Percentiles rank a stretch among this genome's conserved stretches.
phyloP scores from a whole-genome alignment of 37 sponge, comb jelly and placozoan genomes.

The Haliclona indistincta region DNA sequence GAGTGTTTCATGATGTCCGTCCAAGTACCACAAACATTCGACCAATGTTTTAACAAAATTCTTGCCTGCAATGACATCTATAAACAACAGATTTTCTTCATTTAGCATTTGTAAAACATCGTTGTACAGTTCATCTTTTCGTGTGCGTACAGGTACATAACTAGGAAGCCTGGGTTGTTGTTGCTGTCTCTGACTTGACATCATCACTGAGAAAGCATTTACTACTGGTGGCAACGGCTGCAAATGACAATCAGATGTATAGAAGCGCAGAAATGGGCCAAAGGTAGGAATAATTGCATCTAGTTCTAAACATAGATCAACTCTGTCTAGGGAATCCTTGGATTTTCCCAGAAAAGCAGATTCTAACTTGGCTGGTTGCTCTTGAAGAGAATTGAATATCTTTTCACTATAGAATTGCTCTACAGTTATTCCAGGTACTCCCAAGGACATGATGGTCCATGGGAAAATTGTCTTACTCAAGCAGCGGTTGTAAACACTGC shows the following conservation, averaged over 20 bases:
- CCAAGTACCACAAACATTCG: too few species aligned
- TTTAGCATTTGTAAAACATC: not conserved
- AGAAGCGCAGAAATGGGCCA: constrained; percentile 12
- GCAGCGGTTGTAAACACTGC: constrained; percentile 1
- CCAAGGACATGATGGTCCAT: constrained; percentile 9
- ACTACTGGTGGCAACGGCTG: not conserved
- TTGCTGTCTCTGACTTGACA: constrained; percentile 4
- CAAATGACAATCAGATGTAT: not conserved
- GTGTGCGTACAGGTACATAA: constrained; percentile 3
- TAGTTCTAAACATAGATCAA: constrained; percentile 10
- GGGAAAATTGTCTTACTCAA: constrained; percentile 13
- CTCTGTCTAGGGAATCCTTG: constrained; percentile 17
- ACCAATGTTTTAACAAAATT: too few species aligned
- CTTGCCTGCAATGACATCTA: not conserved
- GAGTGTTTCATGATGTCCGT: not conserved
- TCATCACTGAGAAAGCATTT: constrained; percentile 3
- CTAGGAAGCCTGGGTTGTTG: constrained; percentile 3
- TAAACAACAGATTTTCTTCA: constrained; percentile 1
- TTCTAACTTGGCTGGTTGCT: not conserved
- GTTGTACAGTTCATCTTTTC: constrained; percentile 1
- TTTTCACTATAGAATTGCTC: constrained; percentile 10
- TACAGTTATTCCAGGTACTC: constrained; percentile 1
- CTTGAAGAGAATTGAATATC: not conserved
- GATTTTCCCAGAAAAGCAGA: constrained; percentile 18
- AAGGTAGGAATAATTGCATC: constrained; percentile 4